Evolutionary conservation across 2,113 vertebrate species (phyloP).

Genomic region (Eolophus roseicapilla): DNA sequence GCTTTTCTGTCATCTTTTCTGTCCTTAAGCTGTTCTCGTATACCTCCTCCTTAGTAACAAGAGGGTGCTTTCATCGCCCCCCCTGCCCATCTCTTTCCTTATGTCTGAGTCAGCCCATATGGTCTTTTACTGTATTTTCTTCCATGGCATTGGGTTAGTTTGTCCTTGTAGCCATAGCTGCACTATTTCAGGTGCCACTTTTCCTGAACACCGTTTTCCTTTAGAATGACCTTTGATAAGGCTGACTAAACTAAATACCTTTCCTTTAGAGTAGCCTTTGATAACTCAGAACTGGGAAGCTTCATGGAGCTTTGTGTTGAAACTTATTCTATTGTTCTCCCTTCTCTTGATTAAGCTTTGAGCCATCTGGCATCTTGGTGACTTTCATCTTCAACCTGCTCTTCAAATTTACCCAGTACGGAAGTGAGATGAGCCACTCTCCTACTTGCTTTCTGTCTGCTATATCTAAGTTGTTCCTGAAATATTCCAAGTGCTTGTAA

Average conservation of each 20-base stretch:
- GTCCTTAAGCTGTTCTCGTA: not conserved
- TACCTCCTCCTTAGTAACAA: not conserved
- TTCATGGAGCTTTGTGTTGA: not conserved
- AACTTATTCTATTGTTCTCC: not conserved
- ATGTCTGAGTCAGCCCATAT: not conserved
- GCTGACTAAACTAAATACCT: not conserved
- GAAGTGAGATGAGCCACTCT: not conserved
- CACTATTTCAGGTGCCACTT: not conserved
- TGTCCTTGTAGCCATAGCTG: not conserved
- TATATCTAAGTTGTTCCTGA: not conserved
- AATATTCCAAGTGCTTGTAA: not conserved
- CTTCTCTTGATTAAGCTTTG: not conserved
- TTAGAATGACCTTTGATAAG: not conserved
- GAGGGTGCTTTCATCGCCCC: not conserved
- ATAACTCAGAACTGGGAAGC: not conserved
- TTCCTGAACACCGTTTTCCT: not conserved
- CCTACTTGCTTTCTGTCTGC: not conserved
- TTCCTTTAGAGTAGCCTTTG: not conserved
- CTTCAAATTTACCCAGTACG: not conserved
- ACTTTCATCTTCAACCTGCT: constrained; percentile 3
- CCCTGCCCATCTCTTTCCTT: not conserved
- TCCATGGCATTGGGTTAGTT: not conserved
- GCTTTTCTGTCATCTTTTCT: not conserved
- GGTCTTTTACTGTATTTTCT: not conserved
- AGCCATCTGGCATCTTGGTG: not conserved